Evolutionary conservation across 2,888 invertebrate species (phyloP).

Genomic region (Dasypolia templi): DNA sequence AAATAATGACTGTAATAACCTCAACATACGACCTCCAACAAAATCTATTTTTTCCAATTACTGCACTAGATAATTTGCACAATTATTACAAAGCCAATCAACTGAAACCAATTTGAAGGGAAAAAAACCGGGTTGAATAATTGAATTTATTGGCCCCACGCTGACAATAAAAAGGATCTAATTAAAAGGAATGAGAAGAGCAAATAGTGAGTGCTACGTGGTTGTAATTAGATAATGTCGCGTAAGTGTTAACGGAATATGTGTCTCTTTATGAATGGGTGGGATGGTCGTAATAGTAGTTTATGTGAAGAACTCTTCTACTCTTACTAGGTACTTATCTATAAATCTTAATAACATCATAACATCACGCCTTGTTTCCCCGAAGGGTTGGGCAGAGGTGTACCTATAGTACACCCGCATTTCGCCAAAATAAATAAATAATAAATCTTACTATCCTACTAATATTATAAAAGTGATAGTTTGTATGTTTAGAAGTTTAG

Average conservation of each 20-base stretch:
- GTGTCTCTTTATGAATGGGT: conserved; percentile 21
- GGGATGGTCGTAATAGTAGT: neutral
- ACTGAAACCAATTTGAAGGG: conserved; percentile 61
- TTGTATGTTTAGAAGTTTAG: no score
- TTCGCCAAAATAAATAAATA: no score
- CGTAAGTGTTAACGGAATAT: conserved; percentile 38
- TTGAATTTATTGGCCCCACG: conserved; percentile 69
- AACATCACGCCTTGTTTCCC: no score
- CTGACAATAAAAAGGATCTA: conserved; percentile 70
- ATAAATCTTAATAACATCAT: no score
- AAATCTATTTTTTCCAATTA: conserved; percentile 29
- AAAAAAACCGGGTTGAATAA: conserved; percentile 65
- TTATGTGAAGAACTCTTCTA: neutral
- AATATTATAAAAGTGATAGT: no score
- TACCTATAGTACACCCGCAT: no score
- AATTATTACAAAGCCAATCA: conserved; percentile 56
- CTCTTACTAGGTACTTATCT: neutral
- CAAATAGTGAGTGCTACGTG: conserved; percentile 61
- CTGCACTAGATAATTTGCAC: conserved; percentile 29
- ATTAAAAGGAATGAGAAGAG: conserved; percentile 66
- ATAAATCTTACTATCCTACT: no score
- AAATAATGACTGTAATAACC: conserved; percentile 8
- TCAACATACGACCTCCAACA: neutral
- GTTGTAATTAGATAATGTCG: conserved; percentile 63
- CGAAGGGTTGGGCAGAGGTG: no score